A percentile compares a stretch with the other conserved stretches of the same genome.
Evolutionary conservation across 2,888 invertebrate genomes (phyloP).

Genomic region (Parnassius glacialis): DNA sequence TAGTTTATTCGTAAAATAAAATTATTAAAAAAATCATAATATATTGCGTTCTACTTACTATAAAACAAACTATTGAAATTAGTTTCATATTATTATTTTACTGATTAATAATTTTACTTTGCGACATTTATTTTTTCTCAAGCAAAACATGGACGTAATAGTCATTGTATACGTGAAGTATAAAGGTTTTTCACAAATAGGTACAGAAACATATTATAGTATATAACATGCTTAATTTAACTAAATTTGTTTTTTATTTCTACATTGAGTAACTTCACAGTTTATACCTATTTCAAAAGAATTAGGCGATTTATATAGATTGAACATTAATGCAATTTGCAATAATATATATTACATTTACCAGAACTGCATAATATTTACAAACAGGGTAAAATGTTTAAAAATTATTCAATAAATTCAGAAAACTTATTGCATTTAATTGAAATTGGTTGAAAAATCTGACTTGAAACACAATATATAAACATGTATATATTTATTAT

Average conservation of each 20-base stretch:
- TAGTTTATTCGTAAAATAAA: too few relatives aligned
- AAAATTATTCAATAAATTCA: constrained; percentile 12
- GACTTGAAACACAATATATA: background rate
- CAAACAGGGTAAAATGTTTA: constrained; percentile 43
- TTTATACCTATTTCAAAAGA: constrained; percentile 16
- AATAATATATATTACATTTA: constrained; percentile 51
- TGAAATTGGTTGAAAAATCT: too few relatives aligned
- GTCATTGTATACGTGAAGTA: constrained; percentile 20
- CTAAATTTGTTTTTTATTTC: background rate
- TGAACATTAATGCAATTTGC: constrained; percentile 55
- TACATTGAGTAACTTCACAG: constrained; percentile 27
- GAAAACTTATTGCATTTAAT: background rate
- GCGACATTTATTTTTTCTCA: constrained; percentile 3
- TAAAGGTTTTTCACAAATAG: background rate
- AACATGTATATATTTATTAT: background rate
- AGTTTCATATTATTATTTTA: too few relatives aligned
- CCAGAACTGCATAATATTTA: constrained; percentile 42
- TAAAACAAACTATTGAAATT: too few relatives aligned
- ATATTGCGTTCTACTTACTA: too few relatives aligned
- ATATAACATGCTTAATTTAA: background rate
- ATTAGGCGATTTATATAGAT: constrained; percentile 22
- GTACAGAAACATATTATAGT: constrained; percentile 18
- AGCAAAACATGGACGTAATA: constrained; percentile 23
- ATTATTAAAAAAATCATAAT: too few relatives aligned
- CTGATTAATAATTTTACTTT: too few relatives aligned